These are phyloP conservation scores for Gadopsis marmoratus DNA, from an alignment of 2,797 vertebrate species.

Conservation along the genomic window DNA sequence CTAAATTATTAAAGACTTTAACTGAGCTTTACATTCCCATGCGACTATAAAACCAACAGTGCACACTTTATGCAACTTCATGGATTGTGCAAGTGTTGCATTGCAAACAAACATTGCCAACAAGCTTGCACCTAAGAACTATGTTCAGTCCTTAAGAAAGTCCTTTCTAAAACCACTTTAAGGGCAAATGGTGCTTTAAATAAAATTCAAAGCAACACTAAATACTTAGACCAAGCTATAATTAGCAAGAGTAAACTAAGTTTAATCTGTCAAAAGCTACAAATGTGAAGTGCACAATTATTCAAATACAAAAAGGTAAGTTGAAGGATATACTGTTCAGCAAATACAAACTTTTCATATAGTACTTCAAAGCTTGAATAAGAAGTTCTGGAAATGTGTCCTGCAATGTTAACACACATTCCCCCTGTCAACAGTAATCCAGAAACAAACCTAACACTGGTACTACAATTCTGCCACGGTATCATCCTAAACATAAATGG, in stretches of 20 bases:
- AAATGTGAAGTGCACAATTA: not conserved
- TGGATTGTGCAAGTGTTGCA: not conserved
- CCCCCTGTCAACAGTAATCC: not conserved
- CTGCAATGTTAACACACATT: not conserved
- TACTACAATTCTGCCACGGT: slow-evolving; percentile 31
- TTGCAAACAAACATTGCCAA: not conserved
- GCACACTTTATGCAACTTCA: not conserved
- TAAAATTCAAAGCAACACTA: not conserved
- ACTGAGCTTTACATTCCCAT: slow-evolving; percentile 9
- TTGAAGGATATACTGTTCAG: not conserved
- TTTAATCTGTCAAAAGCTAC: not conserved
- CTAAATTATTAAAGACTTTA: not conserved
- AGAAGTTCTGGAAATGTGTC: not conserved
- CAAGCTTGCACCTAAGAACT: not conserved
- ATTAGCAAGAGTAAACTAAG: not conserved
- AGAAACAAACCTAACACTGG: slow-evolving; percentile 18
- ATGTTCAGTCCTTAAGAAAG: not conserved
- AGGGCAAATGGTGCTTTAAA: not conserved
- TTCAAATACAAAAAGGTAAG: slow-evolving; percentile 16
- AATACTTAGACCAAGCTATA: not conserved
- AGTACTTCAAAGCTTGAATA: not conserved
- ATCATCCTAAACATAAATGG: not conserved
- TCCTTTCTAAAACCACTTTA: not conserved
- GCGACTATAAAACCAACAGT: not conserved
- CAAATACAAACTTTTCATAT: not conserved